A percentile compares a stretch with the other conserved stretches of the same genome.
Conservation (phyloP, 2,888 invertebrate genomes). For the Tryphoninae sp. region DNA sequence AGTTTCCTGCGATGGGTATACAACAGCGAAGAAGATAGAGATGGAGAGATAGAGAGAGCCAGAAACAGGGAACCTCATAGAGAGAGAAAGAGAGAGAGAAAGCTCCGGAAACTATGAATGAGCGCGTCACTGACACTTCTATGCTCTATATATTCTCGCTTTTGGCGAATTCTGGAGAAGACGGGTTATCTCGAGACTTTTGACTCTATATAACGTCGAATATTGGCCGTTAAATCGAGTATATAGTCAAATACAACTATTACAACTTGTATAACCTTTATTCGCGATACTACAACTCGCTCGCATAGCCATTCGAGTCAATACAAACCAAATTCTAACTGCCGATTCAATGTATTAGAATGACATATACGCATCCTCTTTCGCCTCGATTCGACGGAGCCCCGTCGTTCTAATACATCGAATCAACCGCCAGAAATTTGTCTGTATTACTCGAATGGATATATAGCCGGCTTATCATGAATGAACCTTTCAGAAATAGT, state of each 20-base stretch:
- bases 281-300: no score
- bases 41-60: conserved; percentile 26
- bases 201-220: neutral
- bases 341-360: conserved; percentile 18
- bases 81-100: conserved; percentile 38
- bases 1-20: conserved; percentile 12
- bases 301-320: no score
- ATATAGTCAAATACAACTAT: neutral
- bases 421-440: conserved; percentile 16
- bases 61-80: neutral
- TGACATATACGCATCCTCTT: conserved; percentile 62
- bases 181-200: conserved; percentile 46
- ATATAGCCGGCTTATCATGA: conserved; percentile 66
- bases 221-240: conserved; percentile 18
- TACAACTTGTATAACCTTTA: no score
- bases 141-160: conserved; percentile 15
- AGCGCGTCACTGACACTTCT: conserved; percentile 20
- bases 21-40: neutral
- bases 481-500: conserved; percentile 68
- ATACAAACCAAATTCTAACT: no score
- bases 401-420: conserved; percentile 37
- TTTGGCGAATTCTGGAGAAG: conserved; percentile 47
- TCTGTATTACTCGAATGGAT: neutral
- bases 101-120: conserved; percentile 37
- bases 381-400: conserved; percentile 49